A percentile compares a stretch with the other conserved stretches of the same genome.
phyloP scores from a whole-genome alignment of 2,113 vertebrate species.

The Macaca mulatta region DNA sequence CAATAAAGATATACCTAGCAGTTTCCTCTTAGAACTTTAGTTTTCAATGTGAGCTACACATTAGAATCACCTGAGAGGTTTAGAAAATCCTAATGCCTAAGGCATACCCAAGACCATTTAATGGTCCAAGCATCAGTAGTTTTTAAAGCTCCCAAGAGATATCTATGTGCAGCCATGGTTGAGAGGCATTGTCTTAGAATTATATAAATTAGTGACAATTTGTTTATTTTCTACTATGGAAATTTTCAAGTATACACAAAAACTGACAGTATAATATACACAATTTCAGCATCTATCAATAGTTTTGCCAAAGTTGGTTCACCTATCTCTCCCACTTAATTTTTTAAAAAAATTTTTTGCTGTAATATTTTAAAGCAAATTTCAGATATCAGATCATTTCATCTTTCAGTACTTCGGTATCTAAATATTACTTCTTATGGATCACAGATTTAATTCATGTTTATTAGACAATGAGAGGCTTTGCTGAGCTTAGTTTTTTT shows the following conservation, averaged over 20 bases:
- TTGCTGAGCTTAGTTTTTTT: conserved; percentile 37
- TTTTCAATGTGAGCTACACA: not conserved
- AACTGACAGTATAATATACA: not conserved
- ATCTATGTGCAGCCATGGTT: not conserved
- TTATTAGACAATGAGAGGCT: conserved; percentile 19
- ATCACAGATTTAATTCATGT: conserved; percentile 51
- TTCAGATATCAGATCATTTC: not conserved
- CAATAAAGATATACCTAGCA: not conserved
- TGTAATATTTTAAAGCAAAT: conserved; percentile 43
- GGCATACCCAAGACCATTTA: not conserved
- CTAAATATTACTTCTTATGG: conserved; percentile 38
- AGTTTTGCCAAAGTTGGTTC: conserved; percentile 13
- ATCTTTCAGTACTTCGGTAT: conserved; percentile 15
- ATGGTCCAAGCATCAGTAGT: not conserved
- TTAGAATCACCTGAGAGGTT: not conserved
- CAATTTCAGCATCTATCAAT: not conserved
- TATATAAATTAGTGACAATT: not conserved
- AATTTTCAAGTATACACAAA: not conserved
- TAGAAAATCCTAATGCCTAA: not conserved
- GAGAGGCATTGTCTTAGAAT: not conserved
- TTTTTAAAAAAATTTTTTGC: not conserved
- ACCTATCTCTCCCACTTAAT: not conserved
- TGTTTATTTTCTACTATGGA: not conserved
- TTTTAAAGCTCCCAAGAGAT: not conserved
- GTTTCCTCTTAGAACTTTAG: not conserved